Evolutionary conservation across 2,797 vertebrate genomes (phyloP).

Genomic region (Microctenopoma lineatum): DNA sequence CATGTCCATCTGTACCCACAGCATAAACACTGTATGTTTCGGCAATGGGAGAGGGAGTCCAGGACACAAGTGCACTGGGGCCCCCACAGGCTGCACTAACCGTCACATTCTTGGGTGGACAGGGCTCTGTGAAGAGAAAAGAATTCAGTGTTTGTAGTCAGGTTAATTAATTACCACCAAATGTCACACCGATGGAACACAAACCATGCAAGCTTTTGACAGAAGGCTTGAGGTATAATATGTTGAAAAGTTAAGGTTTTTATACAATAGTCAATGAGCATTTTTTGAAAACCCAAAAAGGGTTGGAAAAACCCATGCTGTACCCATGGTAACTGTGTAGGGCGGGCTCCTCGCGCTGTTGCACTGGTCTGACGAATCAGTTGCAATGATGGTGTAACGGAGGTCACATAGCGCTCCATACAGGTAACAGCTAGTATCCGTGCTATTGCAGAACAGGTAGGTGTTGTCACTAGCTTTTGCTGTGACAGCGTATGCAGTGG

Average conservation of each 20-base stretch:
- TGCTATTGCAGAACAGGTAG: conserved; percentile 71
- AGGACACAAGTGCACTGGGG: conserved; percentile 66
- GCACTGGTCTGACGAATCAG: conserved; percentile 72
- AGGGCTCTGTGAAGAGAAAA: conserved; percentile 68
- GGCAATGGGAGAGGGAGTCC: conserved; percentile 71
- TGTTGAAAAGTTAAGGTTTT: too few relatives aligned
- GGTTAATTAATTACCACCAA: too few relatives aligned
- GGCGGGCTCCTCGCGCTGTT: conserved; percentile 74
- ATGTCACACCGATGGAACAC: too few relatives aligned
- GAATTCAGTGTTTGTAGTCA: neutral
- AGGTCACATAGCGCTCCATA: conserved; percentile 67
- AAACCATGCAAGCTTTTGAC: too few relatives aligned
- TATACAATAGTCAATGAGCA: too few relatives aligned
- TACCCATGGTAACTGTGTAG: conserved; percentile 77
- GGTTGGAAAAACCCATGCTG: too few relatives aligned
- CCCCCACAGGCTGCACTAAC: conserved; percentile 56
- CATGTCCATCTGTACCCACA: conserved; percentile 45
- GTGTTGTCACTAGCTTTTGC: conserved; percentile 71
- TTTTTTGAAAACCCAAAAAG: too few relatives aligned
- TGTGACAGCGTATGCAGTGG: conserved; percentile 63
- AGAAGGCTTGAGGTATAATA: too few relatives aligned
- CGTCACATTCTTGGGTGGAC: conserved; percentile 61
- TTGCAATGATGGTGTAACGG: conserved; percentile 76
- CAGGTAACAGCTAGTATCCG: conserved; percentile 73
- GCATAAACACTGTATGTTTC: conserved; percentile 69